phyloP scores from a whole-genome alignment of 2,113 vertebrate species.

The Stegostoma tigrinum region DNA sequence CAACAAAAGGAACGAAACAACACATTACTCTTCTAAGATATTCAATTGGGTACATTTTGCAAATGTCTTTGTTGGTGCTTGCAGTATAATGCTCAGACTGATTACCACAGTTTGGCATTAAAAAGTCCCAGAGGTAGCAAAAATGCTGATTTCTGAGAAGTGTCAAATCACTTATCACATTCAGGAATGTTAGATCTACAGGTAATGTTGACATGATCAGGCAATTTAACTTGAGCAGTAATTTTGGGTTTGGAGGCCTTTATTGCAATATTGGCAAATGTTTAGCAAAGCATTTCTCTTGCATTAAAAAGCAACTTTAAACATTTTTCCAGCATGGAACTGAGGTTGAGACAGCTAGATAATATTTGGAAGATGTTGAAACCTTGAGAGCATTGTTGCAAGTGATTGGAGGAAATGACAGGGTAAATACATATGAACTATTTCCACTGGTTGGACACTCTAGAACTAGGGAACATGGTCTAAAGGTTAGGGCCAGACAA shows the following conservation, averaged over 20 bases:
- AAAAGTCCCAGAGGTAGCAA: not conserved
- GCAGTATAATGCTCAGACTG: not conserved
- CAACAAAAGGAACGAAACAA: not conserved
- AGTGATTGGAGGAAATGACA: not conserved
- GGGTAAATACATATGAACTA: too few relatives aligned
- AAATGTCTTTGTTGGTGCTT: not conserved
- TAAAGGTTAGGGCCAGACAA: too few relatives aligned
- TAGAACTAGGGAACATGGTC: too few relatives aligned
- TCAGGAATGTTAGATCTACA: not conserved
- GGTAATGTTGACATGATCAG: not conserved
- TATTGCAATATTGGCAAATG: not conserved
- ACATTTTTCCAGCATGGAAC: not conserved
- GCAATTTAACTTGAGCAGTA: not conserved
- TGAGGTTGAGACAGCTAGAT: not conserved
- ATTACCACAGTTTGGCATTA: not conserved
- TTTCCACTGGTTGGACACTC: too few relatives aligned
- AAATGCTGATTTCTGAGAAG: not conserved
- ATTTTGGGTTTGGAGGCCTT: not conserved
- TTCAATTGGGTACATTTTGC: not conserved
- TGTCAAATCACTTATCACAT: not conserved
- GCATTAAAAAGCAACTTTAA: not conserved
- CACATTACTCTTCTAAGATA: not conserved
- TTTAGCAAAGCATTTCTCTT: not conserved
- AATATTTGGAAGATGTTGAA: not conserved
- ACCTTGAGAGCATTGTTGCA: not conserved